Base-by-base conservation (phyloP, 2,113 vertebrate genomes). In the Dendrocopos noguchii region DNA sequence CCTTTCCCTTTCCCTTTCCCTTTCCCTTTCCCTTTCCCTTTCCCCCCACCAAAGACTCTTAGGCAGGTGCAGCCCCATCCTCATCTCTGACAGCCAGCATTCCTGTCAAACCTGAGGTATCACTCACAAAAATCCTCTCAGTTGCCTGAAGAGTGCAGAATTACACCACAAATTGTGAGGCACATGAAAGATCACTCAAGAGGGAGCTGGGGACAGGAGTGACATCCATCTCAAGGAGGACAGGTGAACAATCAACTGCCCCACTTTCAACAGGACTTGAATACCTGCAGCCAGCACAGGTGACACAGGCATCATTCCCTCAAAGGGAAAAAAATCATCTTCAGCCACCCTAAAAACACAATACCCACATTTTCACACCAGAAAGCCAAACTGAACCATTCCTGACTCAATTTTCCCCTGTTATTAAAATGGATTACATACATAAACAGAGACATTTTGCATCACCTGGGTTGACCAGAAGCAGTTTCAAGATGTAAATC, bases 131-230 rank as follows among this genome's bases (percentile, higher is more conserved):
- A 80, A 76, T 71, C 44, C 68, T 90, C 85, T 47, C 42, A 27
- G n/a, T 78, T 75, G 85, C 83, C 92, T 88, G 83, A 93, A 90
- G 92, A 90, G 80, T 47, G 90, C 80, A 95, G 92, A 88, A 90
- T 86, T 53, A 80, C 34, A 80, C 77, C 15, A 47, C 31, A 44
- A 91, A 22, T 42, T 24, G 9, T 78, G 46, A n/a, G 9, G 64
- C 28, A 91, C 31, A 59, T 20, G 39, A 80, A 74, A 42, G 33
- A 61, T 11, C 83, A 67, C 33, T 75, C 33, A 44, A 4, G 0
- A 34, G 55, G 47, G 42, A 88, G 31, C 31, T 7, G 31, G 10
- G 71, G 64, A 56, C 42, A 80, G 47, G 13, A 78, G 79, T 83
- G 76, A 80, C 9, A 68, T 34, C 8, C 9, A 12, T 52, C 56